These are phyloP conservation scores for Trematomus bernacchii DNA, from an alignment of 2,797 vertebrate genomes.

Conservation along the genomic window DNA sequence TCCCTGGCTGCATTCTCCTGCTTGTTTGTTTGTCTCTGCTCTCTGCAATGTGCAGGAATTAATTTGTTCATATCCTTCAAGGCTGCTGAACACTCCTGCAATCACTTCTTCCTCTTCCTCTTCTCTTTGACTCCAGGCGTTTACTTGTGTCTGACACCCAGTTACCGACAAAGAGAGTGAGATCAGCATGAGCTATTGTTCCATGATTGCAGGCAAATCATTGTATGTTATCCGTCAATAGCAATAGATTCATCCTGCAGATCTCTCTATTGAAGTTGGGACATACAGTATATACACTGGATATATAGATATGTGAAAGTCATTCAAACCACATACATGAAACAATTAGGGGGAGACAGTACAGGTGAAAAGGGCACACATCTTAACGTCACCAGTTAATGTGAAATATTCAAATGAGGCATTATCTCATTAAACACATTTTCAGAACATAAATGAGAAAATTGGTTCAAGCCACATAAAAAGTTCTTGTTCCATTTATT, in stretches of 20 bases:
- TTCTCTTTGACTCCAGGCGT: neutral
- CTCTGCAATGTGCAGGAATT: conserved; percentile 9
- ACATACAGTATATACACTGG: neutral
- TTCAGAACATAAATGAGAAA: no score
- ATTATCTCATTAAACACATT: no score
- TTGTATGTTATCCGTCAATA: neutral
- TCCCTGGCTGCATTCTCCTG: conserved; percentile 28
- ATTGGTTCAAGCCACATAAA: no score
- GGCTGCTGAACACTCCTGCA: conserved; percentile 14
- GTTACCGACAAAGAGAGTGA: conserved; percentile 10
- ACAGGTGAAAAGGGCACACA: no score
- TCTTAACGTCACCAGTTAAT: no score
- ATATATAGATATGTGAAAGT: conserved; percentile 1
- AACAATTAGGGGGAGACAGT: neutral
- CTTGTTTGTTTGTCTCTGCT: conserved; percentile 30
- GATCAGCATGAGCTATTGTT: neutral
- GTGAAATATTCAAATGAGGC: no score
- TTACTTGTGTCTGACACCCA: conserved; percentile 14
- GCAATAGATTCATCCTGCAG: neutral
- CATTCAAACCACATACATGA: neutral
- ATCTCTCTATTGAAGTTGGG: neutral
- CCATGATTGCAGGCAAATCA: neutral
- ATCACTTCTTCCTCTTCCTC: neutral
- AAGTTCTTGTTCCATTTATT: no score
- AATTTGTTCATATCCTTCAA: conserved; percentile 38